These are phyloP conservation scores for Hirtodrosophila histrioides DNA, from an alignment of 2,888 invertebrate species.

Conservation along the genomic window DNA sequence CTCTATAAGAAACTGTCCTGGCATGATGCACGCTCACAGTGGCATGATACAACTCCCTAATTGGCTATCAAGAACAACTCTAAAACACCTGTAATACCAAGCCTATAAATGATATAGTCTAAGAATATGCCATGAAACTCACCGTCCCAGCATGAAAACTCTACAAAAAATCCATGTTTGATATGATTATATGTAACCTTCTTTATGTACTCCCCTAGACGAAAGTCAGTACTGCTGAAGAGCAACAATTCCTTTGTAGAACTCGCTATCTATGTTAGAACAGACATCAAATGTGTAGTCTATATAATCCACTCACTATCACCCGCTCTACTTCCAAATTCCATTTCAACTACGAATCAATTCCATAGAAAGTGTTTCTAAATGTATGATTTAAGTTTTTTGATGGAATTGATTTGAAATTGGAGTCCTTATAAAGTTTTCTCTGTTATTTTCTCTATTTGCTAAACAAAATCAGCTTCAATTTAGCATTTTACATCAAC, in stretches of 20 bases:
- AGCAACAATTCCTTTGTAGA: neutral
- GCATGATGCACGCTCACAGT: slow-evolving; percentile 62
- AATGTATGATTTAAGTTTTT: too few species aligned
- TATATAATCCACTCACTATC: too few species aligned
- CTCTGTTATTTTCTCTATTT: too few species aligned
- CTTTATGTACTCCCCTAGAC: slow-evolving; percentile 5
- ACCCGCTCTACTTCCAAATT: too few species aligned
- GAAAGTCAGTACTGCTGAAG: neutral
- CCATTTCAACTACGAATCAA: too few species aligned
- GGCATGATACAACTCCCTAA: slow-evolving; percentile 45
- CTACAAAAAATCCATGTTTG: slow-evolving; percentile 16
- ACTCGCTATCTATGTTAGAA: neutral
- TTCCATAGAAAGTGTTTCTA: too few species aligned
- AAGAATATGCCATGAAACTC: slow-evolving; percentile 25
- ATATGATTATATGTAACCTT: slow-evolving; percentile 16
- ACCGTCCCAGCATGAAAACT: slow-evolving; percentile 54
- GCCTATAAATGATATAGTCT: slow-evolving; percentile 8
- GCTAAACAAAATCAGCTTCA: too few species aligned
- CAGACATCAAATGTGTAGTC: slow-evolving; percentile 14
- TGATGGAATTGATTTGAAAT: too few species aligned
- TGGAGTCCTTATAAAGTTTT: too few species aligned
- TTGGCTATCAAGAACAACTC: slow-evolving; percentile 27
- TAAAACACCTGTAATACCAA: slow-evolving; percentile 10
- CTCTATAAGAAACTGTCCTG: slow-evolving; percentile 23
- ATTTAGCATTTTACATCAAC: too few species aligned